phyloP scores from a whole-genome alignment of 2,797 vertebrate genomes.

The Enteromius trimaculatus region DNA sequence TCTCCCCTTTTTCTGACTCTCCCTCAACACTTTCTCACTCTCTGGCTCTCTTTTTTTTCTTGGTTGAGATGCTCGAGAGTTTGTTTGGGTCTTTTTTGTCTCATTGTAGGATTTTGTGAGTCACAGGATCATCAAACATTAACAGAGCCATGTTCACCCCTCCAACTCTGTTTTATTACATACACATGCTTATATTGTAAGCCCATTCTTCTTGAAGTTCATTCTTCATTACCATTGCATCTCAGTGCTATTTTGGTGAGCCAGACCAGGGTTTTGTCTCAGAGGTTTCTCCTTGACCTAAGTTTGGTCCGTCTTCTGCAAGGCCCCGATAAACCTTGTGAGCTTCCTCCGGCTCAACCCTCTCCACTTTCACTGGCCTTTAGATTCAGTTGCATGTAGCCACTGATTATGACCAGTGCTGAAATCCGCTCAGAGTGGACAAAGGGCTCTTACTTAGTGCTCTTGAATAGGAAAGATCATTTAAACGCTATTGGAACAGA shows the following conservation, averaged over 20 bases:
- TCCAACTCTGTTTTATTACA: constrained; percentile 53
- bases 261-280: constrained; percentile 44
- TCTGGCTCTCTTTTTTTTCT: constrained; percentile 52
- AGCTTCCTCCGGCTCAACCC: not conserved
- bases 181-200: constrained; percentile 12
- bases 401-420: constrained; percentile 15
- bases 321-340: not conserved
- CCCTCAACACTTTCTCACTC: constrained; percentile 54
- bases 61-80: constrained; percentile 64
- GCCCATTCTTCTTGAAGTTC: constrained; percentile 19
- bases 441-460: constrained; percentile 15
- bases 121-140: constrained; percentile 63
- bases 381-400: not conserved
- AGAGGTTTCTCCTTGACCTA: constrained; percentile 26
- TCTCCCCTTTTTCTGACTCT: constrained; percentile 57
- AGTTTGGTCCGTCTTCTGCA: not conserved
- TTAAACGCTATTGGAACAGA: constrained; percentile 10
- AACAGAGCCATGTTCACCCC: constrained; percentile 62
- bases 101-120: constrained; percentile 60
- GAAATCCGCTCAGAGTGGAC: not conserved
- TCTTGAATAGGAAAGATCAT: not conserved
- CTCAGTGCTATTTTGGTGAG: constrained; percentile 49
- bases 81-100: constrained; percentile 55
- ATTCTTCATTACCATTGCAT: constrained; percentile 47
- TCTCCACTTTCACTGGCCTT: not conserved